Evolutionary conservation across 2,888 invertebrate genomes (phyloP), one percentile per base, ranked within the genome.

Genomic region (Mongoloraphidia duomilia): DNA sequence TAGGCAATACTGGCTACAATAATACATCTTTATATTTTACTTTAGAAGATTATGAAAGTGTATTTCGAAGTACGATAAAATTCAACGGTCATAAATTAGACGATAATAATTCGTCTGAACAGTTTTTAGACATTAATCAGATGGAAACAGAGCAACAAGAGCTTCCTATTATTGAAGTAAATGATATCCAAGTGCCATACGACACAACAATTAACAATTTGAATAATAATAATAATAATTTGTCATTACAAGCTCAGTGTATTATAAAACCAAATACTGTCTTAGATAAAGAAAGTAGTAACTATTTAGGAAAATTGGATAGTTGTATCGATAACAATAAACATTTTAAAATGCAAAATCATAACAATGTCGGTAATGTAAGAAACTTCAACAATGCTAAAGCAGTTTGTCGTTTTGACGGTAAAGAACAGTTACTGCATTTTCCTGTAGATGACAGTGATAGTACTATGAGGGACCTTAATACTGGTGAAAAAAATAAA

Each of bases 11-110:
- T 26, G 26, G 6, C 6, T 26, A 26, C 26, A 26, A 26, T 26
- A 26, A 44, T 36, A 35, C 44, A 12, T 36, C 47, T 9, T 41
- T 47, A 34, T 47, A 34, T 34, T 47, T 47, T 41, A 72, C 75
- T 0, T 58, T 80, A 12, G 76, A 79, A 49, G 83, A 85, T 60
- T 87, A 85, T 68, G 82, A 84, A 40, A 65, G 74, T 13, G 74
- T 87, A 0, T 74, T 88, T 41, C 67, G 72, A 3, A 33, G 17
- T n/a, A 41, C 10, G 17, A 41, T n/a, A 14, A 14, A 45, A 13
- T 10, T 35, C 34, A 44, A 44, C 26, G 13, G 38, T 14, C 36
- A 45, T 11, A 36, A 45, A 47, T 12, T 47, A 33, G 40, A 39
- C 4, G 13, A 39, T 14, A 39, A 11, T 12, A 10, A 39, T 39